Evolutionary conservation across 2,888 invertebrate species (phyloP).

Genomic region (Calameuta idolon): DNA sequence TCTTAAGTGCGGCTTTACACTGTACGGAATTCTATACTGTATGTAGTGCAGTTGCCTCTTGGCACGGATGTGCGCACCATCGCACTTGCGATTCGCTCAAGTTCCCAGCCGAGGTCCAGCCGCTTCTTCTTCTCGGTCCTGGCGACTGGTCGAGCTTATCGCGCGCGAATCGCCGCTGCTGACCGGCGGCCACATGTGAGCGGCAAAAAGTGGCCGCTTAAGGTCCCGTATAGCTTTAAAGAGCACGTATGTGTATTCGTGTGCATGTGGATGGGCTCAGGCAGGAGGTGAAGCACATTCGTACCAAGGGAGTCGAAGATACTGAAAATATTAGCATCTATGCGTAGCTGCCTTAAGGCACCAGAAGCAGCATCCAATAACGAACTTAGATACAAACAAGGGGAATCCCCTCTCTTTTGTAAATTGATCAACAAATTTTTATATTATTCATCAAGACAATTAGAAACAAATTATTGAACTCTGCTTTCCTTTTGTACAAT

Average conservation of each 20-base stretch:
- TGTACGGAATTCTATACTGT: background rate
- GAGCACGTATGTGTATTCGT: conserved; percentile 9
- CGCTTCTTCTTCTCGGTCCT: conserved; percentile 16
- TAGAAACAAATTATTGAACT: background rate
- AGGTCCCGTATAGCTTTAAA: conserved; percentile 29
- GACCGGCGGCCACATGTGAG: conserved; percentile 52
- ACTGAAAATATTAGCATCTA: background rate
- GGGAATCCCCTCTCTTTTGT: background rate
- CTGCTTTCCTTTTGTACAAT: too few species aligned
- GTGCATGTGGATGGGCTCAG: background rate
- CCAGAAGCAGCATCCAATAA: background rate
- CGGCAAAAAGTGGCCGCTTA: conserved; percentile 50
- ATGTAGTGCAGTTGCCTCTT: background rate
- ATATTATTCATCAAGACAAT: background rate
- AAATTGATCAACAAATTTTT: background rate
- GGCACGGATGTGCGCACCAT: conserved; percentile 62
- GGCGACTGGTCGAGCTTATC: conserved; percentile 54
- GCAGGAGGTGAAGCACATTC: background rate
- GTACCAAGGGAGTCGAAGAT: background rate
- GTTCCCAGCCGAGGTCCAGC: conserved; percentile 49
- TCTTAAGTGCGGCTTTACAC: background rate
- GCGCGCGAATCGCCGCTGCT: conserved; percentile 55
- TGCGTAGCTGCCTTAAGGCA: background rate
- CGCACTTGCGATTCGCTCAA: conserved; percentile 63
- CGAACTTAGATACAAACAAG: background rate